Conservation (phyloP, 2,888 invertebrate species). For the Dynastes grantii region DNA sequence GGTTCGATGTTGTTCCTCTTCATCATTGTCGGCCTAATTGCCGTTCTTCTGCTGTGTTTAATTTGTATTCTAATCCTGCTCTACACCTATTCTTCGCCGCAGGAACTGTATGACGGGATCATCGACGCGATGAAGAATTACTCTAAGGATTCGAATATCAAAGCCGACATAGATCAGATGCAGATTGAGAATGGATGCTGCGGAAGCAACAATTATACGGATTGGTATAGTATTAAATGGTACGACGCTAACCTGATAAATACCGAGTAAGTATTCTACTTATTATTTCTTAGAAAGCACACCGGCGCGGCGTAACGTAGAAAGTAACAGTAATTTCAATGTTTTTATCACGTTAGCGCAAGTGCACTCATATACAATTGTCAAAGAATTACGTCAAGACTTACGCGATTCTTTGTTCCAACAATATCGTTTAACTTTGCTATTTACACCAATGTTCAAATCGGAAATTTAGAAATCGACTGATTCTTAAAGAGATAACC, state of each 20-base stretch:
- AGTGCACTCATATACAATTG: no score
- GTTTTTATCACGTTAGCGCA: no score
- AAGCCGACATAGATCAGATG: constrained; percentile 74
- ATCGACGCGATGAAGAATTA: constrained; percentile 76
- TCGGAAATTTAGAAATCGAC: no score
- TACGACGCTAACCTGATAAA: constrained; percentile 70
- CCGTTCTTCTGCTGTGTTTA: constrained; percentile 40
- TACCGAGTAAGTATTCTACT: constrained; percentile 50
- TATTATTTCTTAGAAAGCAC: constrained; percentile 1
- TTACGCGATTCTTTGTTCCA: no score
- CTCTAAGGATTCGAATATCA: constrained; percentile 72
- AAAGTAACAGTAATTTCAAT: no score
- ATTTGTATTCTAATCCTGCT: constrained; percentile 57
- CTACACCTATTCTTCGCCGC: constrained; percentile 61
- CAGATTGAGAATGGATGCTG: constrained; percentile 79
- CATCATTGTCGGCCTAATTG: constrained; percentile 36
- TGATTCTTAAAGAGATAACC: no score
- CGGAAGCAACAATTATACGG: constrained; percentile 75
- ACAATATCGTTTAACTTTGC: no score
- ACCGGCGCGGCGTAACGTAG: no score
- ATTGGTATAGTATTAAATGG: constrained; percentile 79
- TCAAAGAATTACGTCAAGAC: no score
- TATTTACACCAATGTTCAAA: no score
- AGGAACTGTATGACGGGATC: constrained; percentile 71
- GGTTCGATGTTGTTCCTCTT: constrained; percentile 47